Conservation (phyloP, 2,797 vertebrate genomes). For the Hozukius guyotensis region DNA sequence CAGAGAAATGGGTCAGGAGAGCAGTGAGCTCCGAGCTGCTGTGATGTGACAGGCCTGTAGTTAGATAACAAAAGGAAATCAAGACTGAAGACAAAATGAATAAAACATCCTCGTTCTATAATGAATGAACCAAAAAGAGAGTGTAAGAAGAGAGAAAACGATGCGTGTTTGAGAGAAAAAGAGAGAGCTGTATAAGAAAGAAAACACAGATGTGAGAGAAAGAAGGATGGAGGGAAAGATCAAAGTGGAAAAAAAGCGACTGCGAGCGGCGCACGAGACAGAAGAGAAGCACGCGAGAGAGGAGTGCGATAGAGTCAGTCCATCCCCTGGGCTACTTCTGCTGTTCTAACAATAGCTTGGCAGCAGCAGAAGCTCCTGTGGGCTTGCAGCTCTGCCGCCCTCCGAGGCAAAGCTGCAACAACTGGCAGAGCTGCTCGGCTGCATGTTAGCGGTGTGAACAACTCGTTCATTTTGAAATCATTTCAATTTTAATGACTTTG, state of each 20-base stretch:
- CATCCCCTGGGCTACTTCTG: constrained; percentile 69
- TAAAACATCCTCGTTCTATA: constrained; percentile 73
- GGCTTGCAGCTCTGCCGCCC: constrained; percentile 57
- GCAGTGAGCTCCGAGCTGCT: constrained; percentile 29
- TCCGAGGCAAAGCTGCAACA: constrained; percentile 61
- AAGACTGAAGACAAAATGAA: constrained; percentile 65
- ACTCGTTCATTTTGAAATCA: constrained; percentile 40
- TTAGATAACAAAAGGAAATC: constrained; percentile 67
- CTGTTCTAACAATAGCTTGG: constrained; percentile 79
- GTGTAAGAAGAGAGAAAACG: constrained; percentile 25
- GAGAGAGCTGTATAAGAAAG: background rate
- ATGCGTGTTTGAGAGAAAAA: constrained; percentile 12
- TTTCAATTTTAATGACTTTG: constrained; percentile 47
- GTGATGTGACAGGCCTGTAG: constrained; percentile 44
- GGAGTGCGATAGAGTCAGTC: constrained; percentile 58
- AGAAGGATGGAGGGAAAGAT: constrained; percentile 28
- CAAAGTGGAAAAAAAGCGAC: constrained; percentile 44
- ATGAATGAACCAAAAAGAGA: constrained; percentile 64
- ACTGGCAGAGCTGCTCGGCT: constrained; percentile 46
- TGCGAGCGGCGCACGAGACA: constrained; percentile 13
- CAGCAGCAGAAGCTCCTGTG: constrained; percentile 71
- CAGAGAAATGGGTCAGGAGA: constrained; percentile 66
- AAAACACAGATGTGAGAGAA: constrained; percentile 28
- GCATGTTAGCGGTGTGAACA: constrained; percentile 33
- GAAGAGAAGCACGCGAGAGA: constrained; percentile 37